Conservation (phyloP, 2,888 invertebrate species). For the Thymelicus lineola region DNA sequence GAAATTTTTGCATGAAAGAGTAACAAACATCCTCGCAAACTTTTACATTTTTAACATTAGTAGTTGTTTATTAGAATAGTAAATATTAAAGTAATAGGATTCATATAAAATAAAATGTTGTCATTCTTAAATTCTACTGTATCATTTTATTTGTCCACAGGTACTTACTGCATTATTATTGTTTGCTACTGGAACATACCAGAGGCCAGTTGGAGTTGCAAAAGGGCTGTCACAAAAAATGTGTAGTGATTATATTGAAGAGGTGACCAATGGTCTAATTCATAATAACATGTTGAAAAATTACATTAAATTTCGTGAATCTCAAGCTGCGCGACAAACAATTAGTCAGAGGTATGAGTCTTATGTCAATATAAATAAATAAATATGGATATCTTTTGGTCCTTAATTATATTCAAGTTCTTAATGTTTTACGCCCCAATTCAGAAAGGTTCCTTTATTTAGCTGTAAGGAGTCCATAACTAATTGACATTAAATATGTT, state of each 20-base stretch:
- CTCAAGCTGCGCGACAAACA: slow-evolving; percentile 19
- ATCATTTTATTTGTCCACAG: neutral
- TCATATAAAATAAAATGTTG: too few species aligned
- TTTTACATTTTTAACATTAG: too few species aligned
- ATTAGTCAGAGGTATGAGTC: slow-evolving; percentile 15
- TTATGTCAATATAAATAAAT: neutral
- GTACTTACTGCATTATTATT: slow-evolving; percentile 41
- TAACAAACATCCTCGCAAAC: too few species aligned
- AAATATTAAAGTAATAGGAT: too few species aligned
- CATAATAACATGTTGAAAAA: slow-evolving; percentile 29
- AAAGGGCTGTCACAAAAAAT: slow-evolving; percentile 41
- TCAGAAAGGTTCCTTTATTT: too few species aligned
- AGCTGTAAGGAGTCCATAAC: too few species aligned
- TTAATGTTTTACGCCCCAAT: too few species aligned
- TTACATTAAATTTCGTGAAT: slow-evolving; percentile 39
- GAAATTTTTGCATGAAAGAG: too few species aligned
- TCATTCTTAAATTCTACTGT: too few species aligned
- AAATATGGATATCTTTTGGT: neutral
- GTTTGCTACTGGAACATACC: slow-evolving; percentile 43
- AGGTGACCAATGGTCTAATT: slow-evolving; percentile 41
- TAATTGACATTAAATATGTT: too few species aligned
- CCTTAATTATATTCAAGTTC: neutral
- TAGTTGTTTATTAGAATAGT: too few species aligned
- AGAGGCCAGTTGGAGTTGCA: slow-evolving; percentile 38
- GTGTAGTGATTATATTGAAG: slow-evolving; percentile 43